Evolutionary conservation across 2,888 invertebrate genomes (phyloP).

Genomic region (Agonopterix subpropinquella): DNA sequence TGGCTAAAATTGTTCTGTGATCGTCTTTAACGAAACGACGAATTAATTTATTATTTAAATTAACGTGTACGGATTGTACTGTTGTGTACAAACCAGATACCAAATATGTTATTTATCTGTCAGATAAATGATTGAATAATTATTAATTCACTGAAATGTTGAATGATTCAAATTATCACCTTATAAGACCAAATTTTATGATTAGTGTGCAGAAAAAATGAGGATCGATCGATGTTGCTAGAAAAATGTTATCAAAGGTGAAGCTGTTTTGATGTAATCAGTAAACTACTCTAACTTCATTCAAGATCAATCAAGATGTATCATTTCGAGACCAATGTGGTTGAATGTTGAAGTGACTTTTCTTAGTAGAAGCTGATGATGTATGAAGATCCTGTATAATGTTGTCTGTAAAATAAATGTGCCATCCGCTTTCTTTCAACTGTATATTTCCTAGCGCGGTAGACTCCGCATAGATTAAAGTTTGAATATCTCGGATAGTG

Average conservation of each 20-base stretch:
- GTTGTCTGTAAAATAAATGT: constrained; percentile 55
- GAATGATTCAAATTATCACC: constrained; percentile 39
- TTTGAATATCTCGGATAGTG: constrained; percentile 22
- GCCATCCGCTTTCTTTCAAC: constrained; percentile 62
- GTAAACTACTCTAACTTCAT: constrained; percentile 12
- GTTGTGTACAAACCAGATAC: constrained; percentile 53
- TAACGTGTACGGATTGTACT: constrained; percentile 59
- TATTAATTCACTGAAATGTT: constrained; percentile 16
- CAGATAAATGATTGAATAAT: constrained; percentile 12
- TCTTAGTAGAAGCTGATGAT: constrained; percentile 29
- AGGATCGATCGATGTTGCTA: constrained; percentile 17
- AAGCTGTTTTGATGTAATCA: background rate
- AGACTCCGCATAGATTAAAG: constrained; percentile 20
- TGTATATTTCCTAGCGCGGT: constrained; percentile 50
- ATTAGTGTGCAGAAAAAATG: constrained; percentile 24
- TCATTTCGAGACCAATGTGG: constrained; percentile 37
- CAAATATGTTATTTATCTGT: constrained; percentile 26
- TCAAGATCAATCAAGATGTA: too few species aligned
- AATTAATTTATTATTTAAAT: constrained; percentile 25
- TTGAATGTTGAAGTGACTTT: constrained; percentile 26
- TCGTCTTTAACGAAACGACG: constrained; percentile 31
- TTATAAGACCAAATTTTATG: constrained; percentile 59
- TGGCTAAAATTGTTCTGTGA: constrained; percentile 66
- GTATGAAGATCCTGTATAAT: constrained; percentile 40
- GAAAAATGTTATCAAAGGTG: constrained; percentile 8